phyloP scores from a whole-genome alignment of 2,888 invertebrate genomes.

The Lymantria dispar region DNA sequence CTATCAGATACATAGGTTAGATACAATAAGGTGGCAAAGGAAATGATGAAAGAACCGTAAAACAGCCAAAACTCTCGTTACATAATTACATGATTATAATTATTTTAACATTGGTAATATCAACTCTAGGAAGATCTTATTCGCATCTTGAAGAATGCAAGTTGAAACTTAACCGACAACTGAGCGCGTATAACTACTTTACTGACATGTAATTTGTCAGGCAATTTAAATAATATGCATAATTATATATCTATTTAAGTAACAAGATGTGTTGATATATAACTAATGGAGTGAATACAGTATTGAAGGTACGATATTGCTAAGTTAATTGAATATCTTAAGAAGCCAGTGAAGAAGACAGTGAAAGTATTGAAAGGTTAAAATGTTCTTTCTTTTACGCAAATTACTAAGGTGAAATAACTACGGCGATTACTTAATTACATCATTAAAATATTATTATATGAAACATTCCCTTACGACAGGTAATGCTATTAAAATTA shows the following conservation, averaged over 20 bases:
- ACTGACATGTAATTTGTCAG: constrained; percentile 77
- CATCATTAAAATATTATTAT: constrained; percentile 17
- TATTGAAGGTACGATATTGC: constrained; percentile 38
- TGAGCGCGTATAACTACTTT: constrained; percentile 67
- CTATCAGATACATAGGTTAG: too few species aligned
- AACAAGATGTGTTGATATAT: constrained; percentile 75
- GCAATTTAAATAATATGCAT: constrained; percentile 81
- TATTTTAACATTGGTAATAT: constrained; percentile 33
- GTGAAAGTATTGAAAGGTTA: constrained; percentile 47
- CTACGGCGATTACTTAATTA: constrained; percentile 21
- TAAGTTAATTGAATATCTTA: constrained; percentile 38
- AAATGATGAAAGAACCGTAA: too few species aligned
- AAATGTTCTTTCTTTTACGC: constrained; percentile 28
- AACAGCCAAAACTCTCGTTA: too few species aligned
- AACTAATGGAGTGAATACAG: constrained; percentile 68
- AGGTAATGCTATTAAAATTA: too few species aligned
- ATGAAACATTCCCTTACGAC: background rate
- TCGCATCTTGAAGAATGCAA: constrained; percentile 63
- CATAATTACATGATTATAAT: too few species aligned
- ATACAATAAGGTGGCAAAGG: too few species aligned
- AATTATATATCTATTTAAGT: constrained; percentile 79
- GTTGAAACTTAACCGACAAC: constrained; percentile 72
- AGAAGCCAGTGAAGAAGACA: too few species aligned
- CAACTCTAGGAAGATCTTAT: constrained; percentile 44
- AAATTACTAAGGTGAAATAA: constrained; percentile 15